Base-by-base conservation (phyloP, 2,797 vertebrate species). In the Chloroceryle inda region DNA sequence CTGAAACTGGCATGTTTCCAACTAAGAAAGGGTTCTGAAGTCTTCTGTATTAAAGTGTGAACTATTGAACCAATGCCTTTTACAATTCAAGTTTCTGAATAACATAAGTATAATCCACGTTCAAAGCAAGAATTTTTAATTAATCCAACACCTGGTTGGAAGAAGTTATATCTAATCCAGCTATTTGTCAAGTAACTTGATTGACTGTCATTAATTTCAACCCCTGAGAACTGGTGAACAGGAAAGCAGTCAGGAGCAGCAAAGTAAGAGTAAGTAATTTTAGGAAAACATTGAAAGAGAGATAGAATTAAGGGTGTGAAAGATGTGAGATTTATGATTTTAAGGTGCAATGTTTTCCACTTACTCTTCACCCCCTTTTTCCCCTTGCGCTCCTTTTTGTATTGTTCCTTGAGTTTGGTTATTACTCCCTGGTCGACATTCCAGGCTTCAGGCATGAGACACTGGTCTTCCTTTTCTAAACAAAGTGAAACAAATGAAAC, bases 301-400 rank as follows among this genome's bases (percentile, higher is more conserved):
- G 97, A 97, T 92, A 98, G 96, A 97, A 97, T 96, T 95, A 94
- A 97, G 92, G 88, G 96, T 97, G 96, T 97, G 97, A 97, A 97
- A 98, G 96, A 98, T 95, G 97, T 96, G 93, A 97, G 96, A 97
- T 97, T 97, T 97, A 95, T 97, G 96, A 97, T 96, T 97, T 97
- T 97, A 97, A 98, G 97, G 98, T 97, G 98, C 98, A 98, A 98
- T 98, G 98, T 98, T 98, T 98, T 98, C 98, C 98, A 99, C 99
- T 99, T 99, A 99, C 99, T 99, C 99, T 99, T 99, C 98, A 99
- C 99, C 98, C 99, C 99, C 97, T 99, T 99, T 99, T 99, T 99
- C 97, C 99, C 99, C 98, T 99, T 99, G 98, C 99, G 99, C 98
- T 99, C 99, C 99, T 99, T 99, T 99, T 99, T 99, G 99, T 99